Evolutionary conservation across 1,140 invertebrate species (phyloP).

Genomic region (Bombyx mori): ASM3026992v2 NC_085112.1:2000001-2000500

Average conservation of each 20-base stretch:
- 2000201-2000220: background rate
- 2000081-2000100: too few species aligned
- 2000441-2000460: constrained; percentile 45
- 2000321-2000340: background rate
- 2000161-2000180: too few species aligned
- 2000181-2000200: too few species aligned
- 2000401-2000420: constrained; percentile 46
- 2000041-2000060: too few species aligned
- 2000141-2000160: too few species aligned
- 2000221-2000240: background rate
- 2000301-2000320: background rate
- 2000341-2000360: background rate
- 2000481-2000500: constrained; percentile 41
- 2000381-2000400: constrained; percentile 24
- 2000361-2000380: background rate
- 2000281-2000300: background rate
- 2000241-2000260: background rate
- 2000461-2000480: constrained; percentile 50
- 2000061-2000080: too few species aligned
- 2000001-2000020: too few species aligned
- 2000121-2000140: too few species aligned
- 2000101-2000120: too few species aligned
- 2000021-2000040: too few species aligned
- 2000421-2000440: constrained; percentile 43
- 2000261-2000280: too few species aligned